Evolutionary conservation across 2,113 vertebrate species (phyloP).

Genomic region (Mormyrus lacerda): DNA sequence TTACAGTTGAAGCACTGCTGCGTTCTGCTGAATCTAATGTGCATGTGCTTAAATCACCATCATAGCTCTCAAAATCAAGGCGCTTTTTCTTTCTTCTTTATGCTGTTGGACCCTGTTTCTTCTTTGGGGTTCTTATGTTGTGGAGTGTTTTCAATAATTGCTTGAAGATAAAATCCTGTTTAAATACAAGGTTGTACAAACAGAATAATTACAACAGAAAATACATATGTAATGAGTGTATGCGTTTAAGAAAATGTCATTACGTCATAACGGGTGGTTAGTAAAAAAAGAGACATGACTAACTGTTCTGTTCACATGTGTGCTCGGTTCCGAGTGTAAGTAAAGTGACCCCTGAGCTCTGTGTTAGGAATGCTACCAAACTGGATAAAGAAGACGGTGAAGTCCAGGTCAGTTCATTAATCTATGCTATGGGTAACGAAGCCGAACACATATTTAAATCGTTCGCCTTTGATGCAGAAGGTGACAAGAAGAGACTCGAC

Average conservation of each 20-base stretch:
- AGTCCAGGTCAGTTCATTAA: constrained; percentile 27
- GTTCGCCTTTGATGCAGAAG: constrained; percentile 19
- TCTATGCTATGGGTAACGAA: constrained; percentile 23
- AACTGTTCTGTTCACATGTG: no score
- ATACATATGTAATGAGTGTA: no score
- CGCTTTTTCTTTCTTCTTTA: neutral
- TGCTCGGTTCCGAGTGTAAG: no score
- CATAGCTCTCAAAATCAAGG: neutral
- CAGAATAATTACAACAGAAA: no score
- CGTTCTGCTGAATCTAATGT: neutral
- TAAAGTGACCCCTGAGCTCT: neutral
- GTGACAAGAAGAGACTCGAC: constrained; percentile 1
- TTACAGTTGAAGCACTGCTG: neutral
- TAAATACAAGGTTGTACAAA: no score
- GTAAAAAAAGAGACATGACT: no score
- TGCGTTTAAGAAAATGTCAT: no score
- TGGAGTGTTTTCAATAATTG: neutral
- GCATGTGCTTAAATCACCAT: neutral
- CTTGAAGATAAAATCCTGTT: neutral
- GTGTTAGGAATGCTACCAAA: constrained; percentile 5
- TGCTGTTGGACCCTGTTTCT: neutral
- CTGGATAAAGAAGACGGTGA: constrained; percentile 15
- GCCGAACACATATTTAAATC: constrained; percentile 23
- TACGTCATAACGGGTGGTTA: no score
- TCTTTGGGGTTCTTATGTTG: neutral